Base-by-base conservation (phyloP, 2,888 invertebrate species). In the Sphaerophoria rueppellii region DNA sequence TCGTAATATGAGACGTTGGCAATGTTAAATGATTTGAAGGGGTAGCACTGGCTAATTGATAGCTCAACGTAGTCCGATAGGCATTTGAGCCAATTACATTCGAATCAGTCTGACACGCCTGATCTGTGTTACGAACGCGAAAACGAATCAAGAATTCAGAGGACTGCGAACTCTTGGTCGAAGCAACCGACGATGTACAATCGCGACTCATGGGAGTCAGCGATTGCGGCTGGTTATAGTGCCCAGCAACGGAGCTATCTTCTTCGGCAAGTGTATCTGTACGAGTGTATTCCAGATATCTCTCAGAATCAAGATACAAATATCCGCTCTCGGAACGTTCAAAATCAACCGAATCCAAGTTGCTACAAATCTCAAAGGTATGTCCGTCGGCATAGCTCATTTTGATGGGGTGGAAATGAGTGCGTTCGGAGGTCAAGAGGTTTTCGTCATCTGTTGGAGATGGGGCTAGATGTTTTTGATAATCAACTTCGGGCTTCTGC, bases 361-460 rank as follows among this genome's bases (percentile, higher is more conserved):
- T 93, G 88, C 93, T 93, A 88, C 93, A 91, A 88, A 96, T 95
- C 87, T 94, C 93, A 92, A 96, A 96, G 14, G 95, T 95, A 88
- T 95, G 94, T 65, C 96, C 96, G 91, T 96, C 96, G 40, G 93
- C 94, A 90, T 93, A 93, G 77, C 89, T 89, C 88, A 94, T 94
- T 88, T 94, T 94, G 88, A 97, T 97, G 14, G 97, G 97, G 87
- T 95, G 94, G 92, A 97, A 97, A 92, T 97, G 97, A 78, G 96
- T 97, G 87, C 95, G 94, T 86, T 95, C 93, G 6, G 97, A 95
- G 16, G 95, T 95, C 83, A 96, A 93, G 87, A 96, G 92, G 91
- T 96, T 96, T 89, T 96, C 96, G 57, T 89, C 89, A 40, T 89
- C 89, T 12, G 75, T 55, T 69, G 76, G 72, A 12, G 71, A 74